These are phyloP conservation scores for Falco punctatus DNA, from an alignment of 2,113 vertebrate species.

Conservation along the genomic window DNA sequence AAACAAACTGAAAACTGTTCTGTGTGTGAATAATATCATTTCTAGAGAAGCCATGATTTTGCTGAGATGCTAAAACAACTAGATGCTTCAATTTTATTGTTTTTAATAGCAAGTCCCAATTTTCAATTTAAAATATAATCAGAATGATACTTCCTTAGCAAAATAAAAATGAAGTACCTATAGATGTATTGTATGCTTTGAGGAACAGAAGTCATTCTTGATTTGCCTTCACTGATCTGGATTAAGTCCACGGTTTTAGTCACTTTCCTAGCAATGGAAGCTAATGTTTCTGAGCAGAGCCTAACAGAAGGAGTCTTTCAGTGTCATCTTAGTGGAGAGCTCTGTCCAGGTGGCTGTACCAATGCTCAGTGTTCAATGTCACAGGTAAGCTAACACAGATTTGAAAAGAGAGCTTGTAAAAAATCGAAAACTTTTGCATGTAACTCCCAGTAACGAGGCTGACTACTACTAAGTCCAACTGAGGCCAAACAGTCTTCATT, in stretches of 20 bases:
- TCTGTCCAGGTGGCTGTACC: neutral
- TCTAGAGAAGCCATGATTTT: neutral
- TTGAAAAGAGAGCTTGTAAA: neutral
- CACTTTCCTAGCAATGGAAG: neutral
- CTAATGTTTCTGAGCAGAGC: neutral
- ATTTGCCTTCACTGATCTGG: neutral
- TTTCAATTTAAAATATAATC: neutral
- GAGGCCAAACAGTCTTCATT: neutral
- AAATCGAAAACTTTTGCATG: neutral
- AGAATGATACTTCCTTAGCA: neutral
- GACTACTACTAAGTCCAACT: neutral
- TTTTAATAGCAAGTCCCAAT: neutral
- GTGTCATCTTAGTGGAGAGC: neutral
- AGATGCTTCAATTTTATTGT: neutral
- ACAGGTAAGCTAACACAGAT: neutral
- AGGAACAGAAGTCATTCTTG: neutral
- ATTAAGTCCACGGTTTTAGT: neutral
- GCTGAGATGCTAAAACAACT: neutral
- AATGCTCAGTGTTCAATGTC: neutral
- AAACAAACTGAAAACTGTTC: neutral
- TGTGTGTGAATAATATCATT: neutral
- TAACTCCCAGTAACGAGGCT: neutral
- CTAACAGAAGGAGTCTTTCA: neutral
- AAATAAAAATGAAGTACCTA: neutral
- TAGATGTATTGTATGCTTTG: neutral